Percentiles rank a stretch among this genome's conserved stretches.
phyloP scores from a whole-genome alignment of 2,888 invertebrate genomes.

The Eupeodes luniger region DNA sequence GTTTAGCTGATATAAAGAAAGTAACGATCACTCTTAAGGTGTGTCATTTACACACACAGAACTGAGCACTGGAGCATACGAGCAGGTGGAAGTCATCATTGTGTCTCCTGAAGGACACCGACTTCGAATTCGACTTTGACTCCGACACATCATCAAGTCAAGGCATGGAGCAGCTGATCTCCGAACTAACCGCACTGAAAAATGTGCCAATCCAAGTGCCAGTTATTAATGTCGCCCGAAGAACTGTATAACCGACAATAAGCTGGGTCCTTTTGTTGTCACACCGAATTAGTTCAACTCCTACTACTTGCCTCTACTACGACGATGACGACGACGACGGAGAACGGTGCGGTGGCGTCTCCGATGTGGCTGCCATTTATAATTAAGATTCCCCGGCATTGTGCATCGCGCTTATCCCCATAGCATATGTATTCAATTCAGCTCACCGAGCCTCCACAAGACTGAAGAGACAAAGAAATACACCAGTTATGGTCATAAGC shows the following conservation, averaged over 20 bases:
- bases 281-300: slow-evolving; percentile 63
- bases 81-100: slow-evolving; percentile 70
- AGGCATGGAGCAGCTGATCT: slow-evolving; percentile 62
- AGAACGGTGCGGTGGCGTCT: slow-evolving; percentile 4
- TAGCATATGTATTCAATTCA: neutral
- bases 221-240: slow-evolving; percentile 53
- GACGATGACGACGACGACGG: too few relatives aligned
- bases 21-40: slow-evolving; percentile 65
- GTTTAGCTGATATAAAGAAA: slow-evolving; percentile 59
- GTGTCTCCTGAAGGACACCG: slow-evolving; percentile 26
- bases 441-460: neutral
- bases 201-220: slow-evolving; percentile 64
- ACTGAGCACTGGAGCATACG: neutral
- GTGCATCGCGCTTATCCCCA: slow-evolving; percentile 31
- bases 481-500: slow-evolving; percentile 61
- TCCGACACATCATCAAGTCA: slow-evolving; percentile 4
- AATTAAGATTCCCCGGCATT: slow-evolving; percentile 65
- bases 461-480: slow-evolving; percentile 55
- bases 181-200: slow-evolving; percentile 19
- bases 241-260: slow-evolving; percentile 22
- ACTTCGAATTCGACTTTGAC: too few relatives aligned
- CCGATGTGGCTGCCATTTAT: slow-evolving; percentile 53
- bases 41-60: slow-evolving; percentile 65
- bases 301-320: slow-evolving; percentile 19
- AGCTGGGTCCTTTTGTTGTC: slow-evolving; percentile 71